Percentiles rank a stretch among this genome's conserved stretches.
These are phyloP conservation scores for Amblyraja radiata DNA, from an alignment of 2,797 vertebrate species.

Conservation along the genomic window DNA sequence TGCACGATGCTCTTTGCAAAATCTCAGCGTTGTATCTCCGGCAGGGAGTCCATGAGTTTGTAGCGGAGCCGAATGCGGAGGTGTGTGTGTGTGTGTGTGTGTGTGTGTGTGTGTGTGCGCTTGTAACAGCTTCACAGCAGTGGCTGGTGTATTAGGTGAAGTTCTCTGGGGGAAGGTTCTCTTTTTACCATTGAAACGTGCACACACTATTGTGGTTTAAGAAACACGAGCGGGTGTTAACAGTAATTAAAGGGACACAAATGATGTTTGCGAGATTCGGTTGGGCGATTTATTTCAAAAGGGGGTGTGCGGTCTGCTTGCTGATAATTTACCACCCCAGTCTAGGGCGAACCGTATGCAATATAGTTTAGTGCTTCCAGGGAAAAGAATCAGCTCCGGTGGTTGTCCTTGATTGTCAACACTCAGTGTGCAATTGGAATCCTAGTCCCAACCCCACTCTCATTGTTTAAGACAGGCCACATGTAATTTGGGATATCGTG, in stretches of 20 bases:
- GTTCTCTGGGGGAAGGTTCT: neutral
- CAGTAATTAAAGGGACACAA: neutral
- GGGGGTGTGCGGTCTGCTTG: neutral
- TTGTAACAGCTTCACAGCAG: neutral
- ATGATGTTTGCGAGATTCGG: neutral
- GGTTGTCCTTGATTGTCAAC: neutral
- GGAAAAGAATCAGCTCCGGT: neutral
- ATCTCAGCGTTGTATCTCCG: neutral
- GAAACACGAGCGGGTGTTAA: neutral
- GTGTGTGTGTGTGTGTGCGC: neutral
- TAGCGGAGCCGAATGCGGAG: neutral
- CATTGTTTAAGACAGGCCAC: neutral
- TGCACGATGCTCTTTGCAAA: neutral
- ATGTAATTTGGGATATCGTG: neutral
- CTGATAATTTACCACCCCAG: neutral
- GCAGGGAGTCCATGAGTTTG: neutral
- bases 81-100: neutral
- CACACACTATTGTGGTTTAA: neutral
- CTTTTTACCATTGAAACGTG: neutral
- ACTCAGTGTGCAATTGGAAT: neutral
- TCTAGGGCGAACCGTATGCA: neutral
- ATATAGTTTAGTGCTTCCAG: neutral
- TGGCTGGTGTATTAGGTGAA: no score
- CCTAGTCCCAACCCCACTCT: neutral
- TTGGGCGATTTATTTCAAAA: neutral